Conservation (phyloP, 1,140 invertebrate species). For the Bathynomus jamesi region DNA sequence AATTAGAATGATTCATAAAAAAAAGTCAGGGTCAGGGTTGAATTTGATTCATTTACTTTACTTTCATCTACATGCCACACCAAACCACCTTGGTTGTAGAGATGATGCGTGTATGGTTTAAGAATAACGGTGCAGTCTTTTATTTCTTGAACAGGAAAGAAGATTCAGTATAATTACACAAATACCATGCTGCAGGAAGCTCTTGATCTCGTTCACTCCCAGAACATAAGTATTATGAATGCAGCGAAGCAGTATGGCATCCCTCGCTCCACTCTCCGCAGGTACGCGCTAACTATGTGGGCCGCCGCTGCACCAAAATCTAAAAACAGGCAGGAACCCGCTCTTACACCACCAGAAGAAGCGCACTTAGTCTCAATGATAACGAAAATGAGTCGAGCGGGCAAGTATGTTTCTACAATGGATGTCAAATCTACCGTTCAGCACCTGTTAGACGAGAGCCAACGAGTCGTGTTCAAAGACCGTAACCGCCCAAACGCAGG, state of each 20-base stretch:
- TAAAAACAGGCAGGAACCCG: not conserved
- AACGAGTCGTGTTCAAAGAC: not conserved
- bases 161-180: not conserved
- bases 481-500: not conserved
- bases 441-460: not conserved
- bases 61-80: no score
- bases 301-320: not conserved
- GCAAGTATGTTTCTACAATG: not conserved
- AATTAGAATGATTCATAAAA: no score
- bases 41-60: no score
- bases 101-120: no score
- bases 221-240: not conserved
- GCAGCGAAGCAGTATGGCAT: not conserved
- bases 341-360: not conserved
- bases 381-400: not conserved
- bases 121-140: no score
- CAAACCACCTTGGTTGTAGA: no score
- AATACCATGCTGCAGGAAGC: not conserved
- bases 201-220: not conserved
- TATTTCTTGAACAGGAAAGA: not conserved
- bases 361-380: not conserved
- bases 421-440: not conserved
- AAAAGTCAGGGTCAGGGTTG: no score
- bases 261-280: not conserved
- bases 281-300: not conserved